A percentile compares a stretch with the other conserved stretches of the same genome.
Evolutionary conservation across 2,113 vertebrate genomes (phyloP).

Genomic region (Dasypus novemcinctus): DNA sequence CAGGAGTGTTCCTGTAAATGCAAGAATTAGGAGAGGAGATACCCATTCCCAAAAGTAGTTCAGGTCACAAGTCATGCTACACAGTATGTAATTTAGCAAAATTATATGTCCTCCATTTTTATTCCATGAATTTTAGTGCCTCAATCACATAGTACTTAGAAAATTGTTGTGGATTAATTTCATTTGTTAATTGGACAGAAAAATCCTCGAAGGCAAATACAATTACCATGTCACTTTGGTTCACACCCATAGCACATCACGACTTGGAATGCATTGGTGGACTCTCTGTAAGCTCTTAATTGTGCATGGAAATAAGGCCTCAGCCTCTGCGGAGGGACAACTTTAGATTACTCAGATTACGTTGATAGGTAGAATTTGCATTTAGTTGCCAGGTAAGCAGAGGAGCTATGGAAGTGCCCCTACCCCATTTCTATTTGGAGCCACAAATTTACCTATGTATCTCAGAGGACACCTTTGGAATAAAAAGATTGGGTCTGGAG

Average conservation of each 20-base stretch:
- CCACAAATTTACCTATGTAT: neutral
- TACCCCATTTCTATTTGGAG: neutral
- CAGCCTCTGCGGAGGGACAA: fast-evolving
- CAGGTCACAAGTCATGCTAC: neutral
- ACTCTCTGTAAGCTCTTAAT: neutral
- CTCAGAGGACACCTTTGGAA: neutral
- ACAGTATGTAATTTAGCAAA: neutral
- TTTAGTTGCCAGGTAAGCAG: neutral
- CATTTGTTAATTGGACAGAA: neutral
- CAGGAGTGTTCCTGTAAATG: neutral
- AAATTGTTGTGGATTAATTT: neutral
- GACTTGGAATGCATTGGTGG: neutral
- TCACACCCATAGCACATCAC: fast-evolving
- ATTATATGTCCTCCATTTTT: neutral
- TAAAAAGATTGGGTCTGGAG: neutral
- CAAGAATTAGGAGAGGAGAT: neutral
- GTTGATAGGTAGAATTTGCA: neutral
- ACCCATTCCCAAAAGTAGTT: neutral
- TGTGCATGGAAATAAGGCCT: neutral
- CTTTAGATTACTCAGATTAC: neutral
- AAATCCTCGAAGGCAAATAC: neutral
- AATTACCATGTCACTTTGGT: no score
- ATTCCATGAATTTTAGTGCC: neutral
- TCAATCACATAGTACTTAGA: neutral
- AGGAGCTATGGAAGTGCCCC: neutral